These are phyloP conservation scores for Diplodus puntazzo DNA, from an alignment of 2,797 vertebrate species.

Conservation along the genomic window DNA sequence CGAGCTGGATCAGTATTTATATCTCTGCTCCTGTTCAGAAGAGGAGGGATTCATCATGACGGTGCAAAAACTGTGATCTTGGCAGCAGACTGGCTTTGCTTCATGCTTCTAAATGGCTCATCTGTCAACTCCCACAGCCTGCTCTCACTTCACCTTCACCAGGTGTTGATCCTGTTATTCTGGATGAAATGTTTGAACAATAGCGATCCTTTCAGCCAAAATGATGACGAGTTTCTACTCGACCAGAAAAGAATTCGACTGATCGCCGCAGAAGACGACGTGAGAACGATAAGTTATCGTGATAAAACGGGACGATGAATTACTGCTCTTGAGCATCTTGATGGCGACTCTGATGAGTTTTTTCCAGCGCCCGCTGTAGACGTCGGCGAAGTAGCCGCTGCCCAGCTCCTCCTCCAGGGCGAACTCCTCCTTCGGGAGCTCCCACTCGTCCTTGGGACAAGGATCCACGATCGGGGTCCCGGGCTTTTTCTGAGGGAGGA, in stretches of 20 bases:
- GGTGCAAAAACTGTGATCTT: too few relatives aligned
- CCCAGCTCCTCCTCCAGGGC: constrained; percentile 83
- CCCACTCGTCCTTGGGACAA: constrained; percentile 86
- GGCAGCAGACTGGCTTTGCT: too few relatives aligned
- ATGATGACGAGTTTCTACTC: background rate
- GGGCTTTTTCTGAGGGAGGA: constrained; percentile 77
- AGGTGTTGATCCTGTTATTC: too few relatives aligned
- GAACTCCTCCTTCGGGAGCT: constrained; percentile 88
- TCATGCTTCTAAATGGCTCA: too few relatives aligned
- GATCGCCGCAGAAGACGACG: background rate
- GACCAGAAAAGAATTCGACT: too few relatives aligned
- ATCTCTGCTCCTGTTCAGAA: too few relatives aligned
- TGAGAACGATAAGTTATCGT: background rate
- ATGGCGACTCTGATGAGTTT: constrained; percentile 85
- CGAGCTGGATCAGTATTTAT: too few relatives aligned
- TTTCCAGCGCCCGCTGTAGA: constrained; percentile 88
- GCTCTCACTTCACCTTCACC: too few relatives aligned
- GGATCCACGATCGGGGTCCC: constrained; percentile 73
- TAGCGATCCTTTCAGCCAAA: background rate
- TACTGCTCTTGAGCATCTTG: constrained; percentile 84
- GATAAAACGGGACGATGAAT: background rate
- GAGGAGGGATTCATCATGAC: too few relatives aligned
- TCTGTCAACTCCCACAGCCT: too few relatives aligned
- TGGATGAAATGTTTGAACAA: background rate
- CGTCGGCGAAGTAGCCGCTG: constrained; percentile 86